These are phyloP conservation scores for Xestia xanthographa DNA, from an alignment of 2,888 invertebrate species.

Conservation along the genomic window DNA sequence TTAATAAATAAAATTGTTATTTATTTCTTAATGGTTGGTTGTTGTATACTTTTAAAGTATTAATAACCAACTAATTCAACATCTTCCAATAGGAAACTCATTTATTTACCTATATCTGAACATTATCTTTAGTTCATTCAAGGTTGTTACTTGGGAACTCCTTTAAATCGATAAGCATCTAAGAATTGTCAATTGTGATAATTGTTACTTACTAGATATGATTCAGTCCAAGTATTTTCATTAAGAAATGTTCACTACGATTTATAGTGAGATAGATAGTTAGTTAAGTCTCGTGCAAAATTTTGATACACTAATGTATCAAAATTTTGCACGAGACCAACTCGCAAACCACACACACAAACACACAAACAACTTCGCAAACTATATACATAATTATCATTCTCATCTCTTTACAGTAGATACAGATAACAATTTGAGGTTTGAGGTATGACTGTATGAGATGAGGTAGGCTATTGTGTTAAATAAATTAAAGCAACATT, in stretches of 20 bases:
- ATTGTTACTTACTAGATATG: not conserved
- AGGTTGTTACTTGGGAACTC: not conserved
- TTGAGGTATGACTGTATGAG: not conserved
- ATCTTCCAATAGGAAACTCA: not conserved
- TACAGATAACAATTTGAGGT: not conserved
- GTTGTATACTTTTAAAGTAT: not conserved
- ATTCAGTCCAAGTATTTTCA: not conserved
- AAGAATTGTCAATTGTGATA: not conserved
- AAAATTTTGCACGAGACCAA: not conserved
- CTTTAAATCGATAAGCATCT: not conserved
- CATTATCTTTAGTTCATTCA: not conserved
- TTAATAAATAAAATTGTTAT: not conserved
- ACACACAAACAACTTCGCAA: not conserved
- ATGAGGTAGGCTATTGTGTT: not conserved
- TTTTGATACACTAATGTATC: too few relatives aligned
- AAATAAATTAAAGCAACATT: slow-evolving; percentile 18
- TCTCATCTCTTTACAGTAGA: not conserved
- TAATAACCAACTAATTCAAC: not conserved
- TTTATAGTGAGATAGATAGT: too few relatives aligned
- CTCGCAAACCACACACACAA: not conserved
- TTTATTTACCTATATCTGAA: not conserved
- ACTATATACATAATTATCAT: not conserved
- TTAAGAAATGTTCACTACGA: not conserved
- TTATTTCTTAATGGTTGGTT: not conserved
- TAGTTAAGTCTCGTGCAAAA: too few relatives aligned